Percentiles rank a stretch among this genome's conserved stretches.
Evolutionary conservation across 2,888 invertebrate genomes (phyloP).

Genomic region (Oscheius sp.): DNA sequence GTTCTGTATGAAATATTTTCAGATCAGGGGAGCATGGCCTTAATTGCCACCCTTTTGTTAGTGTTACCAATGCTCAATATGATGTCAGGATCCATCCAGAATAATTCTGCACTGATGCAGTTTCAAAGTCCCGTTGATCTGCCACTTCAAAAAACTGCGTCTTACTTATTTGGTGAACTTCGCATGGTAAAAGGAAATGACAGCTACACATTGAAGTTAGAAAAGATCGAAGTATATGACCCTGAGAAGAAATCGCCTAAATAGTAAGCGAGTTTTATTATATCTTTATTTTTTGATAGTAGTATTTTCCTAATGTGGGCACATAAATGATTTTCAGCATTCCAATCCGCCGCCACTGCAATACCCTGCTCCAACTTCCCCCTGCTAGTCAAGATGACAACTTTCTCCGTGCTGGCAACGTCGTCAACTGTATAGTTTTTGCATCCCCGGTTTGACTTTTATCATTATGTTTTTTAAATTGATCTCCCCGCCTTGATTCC

Average conservation of each 20-base stretch:
- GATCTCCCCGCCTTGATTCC: conserved; percentile 2
- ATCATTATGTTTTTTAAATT: not conserved
- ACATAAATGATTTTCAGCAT: not conserved
- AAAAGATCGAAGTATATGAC: not conserved
- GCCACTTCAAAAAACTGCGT: not conserved
- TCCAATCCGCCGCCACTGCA: not conserved
- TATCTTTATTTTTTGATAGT: not conserved
- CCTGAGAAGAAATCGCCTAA: not conserved
- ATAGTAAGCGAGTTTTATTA: not conserved
- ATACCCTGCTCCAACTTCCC: conserved; percentile 9
- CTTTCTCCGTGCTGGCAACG: not conserved
- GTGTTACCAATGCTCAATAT: not conserved
- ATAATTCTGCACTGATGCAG: not conserved
- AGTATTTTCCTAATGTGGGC: not conserved
- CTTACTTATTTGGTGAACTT: not conserved
- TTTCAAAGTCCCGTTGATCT: not conserved
- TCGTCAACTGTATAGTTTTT: conserved; percentile 13
- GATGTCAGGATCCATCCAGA: not conserved
- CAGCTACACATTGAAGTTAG: not conserved
- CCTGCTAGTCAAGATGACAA: not conserved
- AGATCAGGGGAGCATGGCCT: not conserved
- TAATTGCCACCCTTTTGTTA: not conserved
- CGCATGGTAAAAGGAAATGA: not conserved
- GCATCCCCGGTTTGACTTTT: not conserved
- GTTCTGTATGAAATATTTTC: not conserved